Percentiles rank a stretch among this genome's conserved stretches.
Conservation (phyloP, 1,140 invertebrate genomes). For the Notospermus geniculatus region DNA sequence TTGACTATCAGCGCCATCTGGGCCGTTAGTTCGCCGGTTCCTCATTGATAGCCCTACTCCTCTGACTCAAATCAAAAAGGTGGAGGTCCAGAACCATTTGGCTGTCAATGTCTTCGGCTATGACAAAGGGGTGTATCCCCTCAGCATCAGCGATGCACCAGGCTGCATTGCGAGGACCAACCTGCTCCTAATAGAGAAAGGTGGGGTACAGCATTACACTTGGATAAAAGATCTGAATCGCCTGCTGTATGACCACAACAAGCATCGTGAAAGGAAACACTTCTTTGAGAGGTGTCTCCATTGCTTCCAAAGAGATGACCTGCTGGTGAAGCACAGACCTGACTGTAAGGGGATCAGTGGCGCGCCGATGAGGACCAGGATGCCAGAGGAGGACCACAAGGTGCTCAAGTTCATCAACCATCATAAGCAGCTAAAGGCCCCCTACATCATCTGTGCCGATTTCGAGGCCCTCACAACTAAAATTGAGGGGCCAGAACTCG, state of each 20-base stretch:
- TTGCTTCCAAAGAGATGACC: too few relatives aligned
- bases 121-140: neutral
- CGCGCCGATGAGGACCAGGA: too few relatives aligned
- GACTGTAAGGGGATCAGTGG: too few relatives aligned
- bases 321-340: too few relatives aligned
- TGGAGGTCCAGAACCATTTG: slow-evolving; percentile 13
- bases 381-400: too few relatives aligned
- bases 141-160: too few relatives aligned
- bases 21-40: too few relatives aligned
- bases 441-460: slow-evolving; percentile 17
- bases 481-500: neutral
- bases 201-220: slow-evolving; percentile 8
- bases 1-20: too few relatives aligned
- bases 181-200: slow-evolving; percentile 3
- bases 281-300: slow-evolving; percentile 24
- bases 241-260: slow-evolving; percentile 10
- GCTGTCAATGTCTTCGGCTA: too few relatives aligned
- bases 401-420: too few relatives aligned
- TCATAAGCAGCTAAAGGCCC: too few relatives aligned
- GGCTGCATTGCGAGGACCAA: too few relatives aligned
- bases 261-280: slow-evolving; percentile 12
- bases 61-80: slow-evolving; percentile 15
- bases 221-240: slow-evolving; percentile 18
- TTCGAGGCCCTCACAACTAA: slow-evolving; percentile 22
- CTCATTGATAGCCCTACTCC: slow-evolving; percentile 18